Percentiles rank a stretch among this genome's conserved stretches.
Evolutionary conservation across 2,888 invertebrate species (phyloP).

Genomic region (Acrocyrtus sp.): DNA sequence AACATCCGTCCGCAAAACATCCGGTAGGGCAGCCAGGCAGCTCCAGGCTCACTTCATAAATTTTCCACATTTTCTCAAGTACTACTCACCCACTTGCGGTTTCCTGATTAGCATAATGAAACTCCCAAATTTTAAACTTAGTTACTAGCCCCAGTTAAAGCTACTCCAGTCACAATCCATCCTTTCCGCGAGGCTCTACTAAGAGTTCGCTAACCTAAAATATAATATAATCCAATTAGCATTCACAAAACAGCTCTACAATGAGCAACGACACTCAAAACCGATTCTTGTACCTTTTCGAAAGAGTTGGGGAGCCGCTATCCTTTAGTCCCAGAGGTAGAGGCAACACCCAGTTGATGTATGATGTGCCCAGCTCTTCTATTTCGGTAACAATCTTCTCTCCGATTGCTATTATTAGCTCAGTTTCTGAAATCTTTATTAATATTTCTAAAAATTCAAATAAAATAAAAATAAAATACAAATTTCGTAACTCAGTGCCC

Average conservation of each 20-base stretch:
- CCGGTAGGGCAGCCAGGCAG: too few species aligned
- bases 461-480: not conserved
- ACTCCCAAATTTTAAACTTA: not conserved
- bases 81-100: not conserved
- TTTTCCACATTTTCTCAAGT: too few species aligned
- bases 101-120: not conserved
- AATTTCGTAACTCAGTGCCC: conserved; percentile 19
- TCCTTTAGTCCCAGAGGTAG: conserved; percentile 54
- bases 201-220: too few species aligned
- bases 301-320: conserved; percentile 56
- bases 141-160: not conserved
- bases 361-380: conserved; percentile 21
- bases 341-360: conserved; percentile 26
- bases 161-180: too few species aligned
- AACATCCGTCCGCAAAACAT: too few species aligned
- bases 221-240: too few species aligned
- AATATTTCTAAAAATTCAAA: not conserved
- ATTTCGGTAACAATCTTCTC: conserved; percentile 19
- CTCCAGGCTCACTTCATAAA: too few species aligned
- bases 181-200: too few species aligned
- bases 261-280: conserved; percentile 18
- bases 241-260: not conserved
- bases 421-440: not conserved
- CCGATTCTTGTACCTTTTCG: conserved; percentile 57
- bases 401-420: too few species aligned